These are phyloP conservation scores for Chorisops tibialis DNA, from an alignment of 2,888 invertebrate genomes.

Conservation along the genomic window DNA sequence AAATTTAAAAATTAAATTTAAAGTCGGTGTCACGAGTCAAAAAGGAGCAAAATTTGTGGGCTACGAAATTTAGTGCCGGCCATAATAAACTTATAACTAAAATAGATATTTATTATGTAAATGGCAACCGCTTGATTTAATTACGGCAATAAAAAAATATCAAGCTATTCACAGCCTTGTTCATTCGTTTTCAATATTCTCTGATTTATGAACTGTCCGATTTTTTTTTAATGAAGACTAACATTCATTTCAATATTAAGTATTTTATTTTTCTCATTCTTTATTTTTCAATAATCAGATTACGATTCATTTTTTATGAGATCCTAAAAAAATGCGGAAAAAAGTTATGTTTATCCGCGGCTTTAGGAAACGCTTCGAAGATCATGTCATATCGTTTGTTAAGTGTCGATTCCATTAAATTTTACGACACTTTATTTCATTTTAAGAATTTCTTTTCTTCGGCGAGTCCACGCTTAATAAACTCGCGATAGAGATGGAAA, in stretches of 20 bases:
- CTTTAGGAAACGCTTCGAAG: conserved; percentile 5
- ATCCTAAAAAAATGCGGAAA: conserved; percentile 18
- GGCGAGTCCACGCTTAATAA: background rate
- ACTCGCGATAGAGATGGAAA: conserved; percentile 1
- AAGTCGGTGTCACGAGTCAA: no score
- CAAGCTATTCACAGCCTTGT: background rate
- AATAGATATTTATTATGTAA: background rate
- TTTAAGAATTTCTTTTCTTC: background rate
- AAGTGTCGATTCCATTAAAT: conserved; percentile 26
- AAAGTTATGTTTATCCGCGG: conserved; percentile 1
- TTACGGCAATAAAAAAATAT: background rate
- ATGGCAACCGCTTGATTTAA: background rate
- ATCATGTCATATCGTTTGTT: conserved; percentile 23
- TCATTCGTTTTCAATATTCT: background rate
- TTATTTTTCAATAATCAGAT: conserved; percentile 23
- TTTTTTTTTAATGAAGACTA: conserved; percentile 19
- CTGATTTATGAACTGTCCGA: conserved; percentile 19
- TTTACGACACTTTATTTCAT: conserved; percentile 17
- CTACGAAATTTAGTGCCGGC: no score
- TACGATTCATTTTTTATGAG: conserved; percentile 8
- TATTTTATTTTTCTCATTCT: background rate
- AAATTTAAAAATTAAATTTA: no score
- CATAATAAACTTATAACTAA: no score
- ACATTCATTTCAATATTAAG: conserved; percentile 8
- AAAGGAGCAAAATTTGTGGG: no score